Evolutionary conservation across 92 coral and sea anemone species (phyloP), one percentile per base, ranked within the genome.

Genomic region (Actinernus sp.): DNA sequence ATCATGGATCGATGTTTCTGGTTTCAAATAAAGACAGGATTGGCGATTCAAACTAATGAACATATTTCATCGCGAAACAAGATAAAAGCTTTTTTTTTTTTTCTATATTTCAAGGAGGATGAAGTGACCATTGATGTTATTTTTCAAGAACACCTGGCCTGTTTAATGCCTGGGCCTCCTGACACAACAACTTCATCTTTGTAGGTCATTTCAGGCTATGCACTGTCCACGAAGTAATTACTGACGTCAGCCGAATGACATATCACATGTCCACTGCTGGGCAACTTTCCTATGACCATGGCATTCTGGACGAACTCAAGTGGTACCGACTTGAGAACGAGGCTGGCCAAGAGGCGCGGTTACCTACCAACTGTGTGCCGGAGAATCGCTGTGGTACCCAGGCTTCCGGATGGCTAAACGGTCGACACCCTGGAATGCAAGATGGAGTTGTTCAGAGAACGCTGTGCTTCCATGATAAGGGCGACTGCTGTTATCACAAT

Each of bases 371-470:
- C 54, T 53, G 59, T 28, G 21, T 53, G 20, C 59, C 59, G 4
- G 33, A 53, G 34, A 53, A 53, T 37, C 22, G 34, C n/a, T 53
- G 59, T 53, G 59, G 59, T 28, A 26, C 59, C 16, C 59, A 53
- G 59, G 59, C 59, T 17, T 37, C 59, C 30, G 59, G 59, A 24
- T 53, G 59, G 59, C 17, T 53, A 37, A 53, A 53, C 37, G 59
- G 59, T 20, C 18, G 20, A 28, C 59, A 53, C 30, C 59, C 59
- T 20, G 17, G 38, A 21, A 53, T 53, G 11, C 32, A 53, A 24
- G 59, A 53, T 14, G 59, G 59, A 53, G 27, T 53, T 10, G 34
- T 53, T 37, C 23, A 53, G 36, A 53, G 59, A 28, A 53, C 31
- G 16, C 34, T 53, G 22, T 53, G 59, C 36, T 53, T 53, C 27